Base-by-base conservation (phyloP, 2,888 invertebrate genomes). In the Xanthorhoe spadicearia region DNA sequence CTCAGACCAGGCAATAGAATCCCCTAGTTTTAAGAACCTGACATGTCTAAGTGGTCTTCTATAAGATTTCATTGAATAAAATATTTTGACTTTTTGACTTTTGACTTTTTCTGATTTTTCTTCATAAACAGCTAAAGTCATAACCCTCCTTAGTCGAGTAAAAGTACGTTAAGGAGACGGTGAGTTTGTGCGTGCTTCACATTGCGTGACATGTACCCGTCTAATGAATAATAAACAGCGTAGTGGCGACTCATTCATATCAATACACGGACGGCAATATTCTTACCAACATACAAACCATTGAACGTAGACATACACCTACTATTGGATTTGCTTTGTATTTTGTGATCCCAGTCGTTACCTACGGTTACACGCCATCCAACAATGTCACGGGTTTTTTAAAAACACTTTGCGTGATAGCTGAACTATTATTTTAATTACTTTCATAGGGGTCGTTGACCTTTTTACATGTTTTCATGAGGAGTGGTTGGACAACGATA, bases 171-270 rank as follows among this genome's bases (percentile, higher is more conserved):
- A 87, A 83, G 87, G 89, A 86, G 87, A 83, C 87, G 81, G 82
- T 81, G 88, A 81, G 83, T 82, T 82, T 83, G 89, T 88, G 90
- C 90, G 91, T 90, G 90, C 88, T 81, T 81, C 77, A 82, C 83
- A 81, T 90, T 86, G 91, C 92, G 91, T 92, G 92, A 90, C 89
- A 85, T 85, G 87, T 85, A 84, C 83, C 85, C 90, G 86, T 88
- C 89, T 90, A 89, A 91, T 91, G 91, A 91, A 91, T 91, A 92
- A 92, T 91, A 90, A 92, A 90, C 90, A 89, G 89, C 83, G 81
- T 84, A 88, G 84, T 87, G 83, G 85, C 87, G 85, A 85, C 89
- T 90, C 91, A 89, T 89, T 91, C 91, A 89, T 89, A 90, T 84
- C 89, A 88, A 89, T 89, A 86, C 85, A 88, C 86, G 83, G 83